Conservation (phyloP, 1,140 invertebrate species). For the Eufriesea mexicana region DNA sequence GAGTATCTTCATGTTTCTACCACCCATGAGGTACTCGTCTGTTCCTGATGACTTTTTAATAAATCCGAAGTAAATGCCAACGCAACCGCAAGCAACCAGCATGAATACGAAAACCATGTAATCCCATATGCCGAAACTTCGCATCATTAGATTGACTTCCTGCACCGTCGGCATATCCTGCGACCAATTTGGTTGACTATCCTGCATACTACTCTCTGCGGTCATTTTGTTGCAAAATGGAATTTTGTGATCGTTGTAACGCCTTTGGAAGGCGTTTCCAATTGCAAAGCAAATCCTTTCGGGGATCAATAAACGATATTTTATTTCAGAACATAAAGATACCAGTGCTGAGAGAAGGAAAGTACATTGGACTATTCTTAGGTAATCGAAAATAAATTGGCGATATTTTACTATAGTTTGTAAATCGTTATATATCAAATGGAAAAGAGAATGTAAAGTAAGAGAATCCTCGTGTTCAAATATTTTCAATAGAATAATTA, state of each 20-base stretch:
- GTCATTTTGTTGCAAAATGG: slow-evolving; percentile 73
- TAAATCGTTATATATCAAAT: background rate
- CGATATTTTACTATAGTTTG: no score
- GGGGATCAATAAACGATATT: background rate
- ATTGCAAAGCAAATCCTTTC: background rate
- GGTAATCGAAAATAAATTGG: background rate
- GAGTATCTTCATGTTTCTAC: slow-evolving; percentile 90
- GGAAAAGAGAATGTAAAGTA: background rate
- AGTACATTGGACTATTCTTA: background rate
- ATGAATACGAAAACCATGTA: slow-evolving; percentile 88
- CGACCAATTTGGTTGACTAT: slow-evolving; percentile 47
- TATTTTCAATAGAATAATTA: background rate
- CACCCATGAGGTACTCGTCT: slow-evolving; percentile 92
- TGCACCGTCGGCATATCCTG: slow-evolving; percentile 81
- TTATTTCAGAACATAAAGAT: background rate
- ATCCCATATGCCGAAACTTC: slow-evolving; percentile 86
- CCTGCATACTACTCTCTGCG: slow-evolving; percentile 41
- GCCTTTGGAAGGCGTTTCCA: slow-evolving; percentile 24
- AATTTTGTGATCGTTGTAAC: slow-evolving; percentile 43
- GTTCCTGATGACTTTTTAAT: slow-evolving; percentile 86
- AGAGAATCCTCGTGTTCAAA: background rate
- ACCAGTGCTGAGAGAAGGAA: no score
- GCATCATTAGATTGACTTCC: slow-evolving; percentile 84
- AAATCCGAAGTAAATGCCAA: slow-evolving; percentile 92
- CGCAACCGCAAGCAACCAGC: slow-evolving; percentile 87